Evolutionary conservation across 2,113 vertebrate genomes (phyloP).

Genomic region (Stegastes partitus): DNA sequence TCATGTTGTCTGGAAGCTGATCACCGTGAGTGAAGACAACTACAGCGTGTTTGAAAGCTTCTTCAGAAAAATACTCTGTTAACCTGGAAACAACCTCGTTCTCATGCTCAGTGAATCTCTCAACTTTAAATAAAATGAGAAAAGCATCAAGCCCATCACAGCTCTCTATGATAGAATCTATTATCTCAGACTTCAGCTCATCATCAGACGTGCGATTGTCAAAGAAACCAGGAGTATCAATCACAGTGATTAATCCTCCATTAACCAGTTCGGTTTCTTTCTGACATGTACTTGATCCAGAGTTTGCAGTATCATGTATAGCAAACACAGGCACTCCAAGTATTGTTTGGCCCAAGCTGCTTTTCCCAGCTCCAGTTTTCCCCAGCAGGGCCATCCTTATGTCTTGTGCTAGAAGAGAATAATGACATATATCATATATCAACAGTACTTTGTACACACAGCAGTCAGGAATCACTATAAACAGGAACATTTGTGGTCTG

Average conservation of each 20-base stretch:
- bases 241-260: neutral
- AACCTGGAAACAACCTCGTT: accelerated
- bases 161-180: neutral
- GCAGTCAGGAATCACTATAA: too few relatives aligned
- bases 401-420: neutral
- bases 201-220: accelerated
- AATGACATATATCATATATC: neutral
- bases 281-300: constrained; percentile 21
- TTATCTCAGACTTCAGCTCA: neutral
- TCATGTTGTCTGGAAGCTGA: constrained; percentile 18
- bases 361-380: constrained; percentile 66
- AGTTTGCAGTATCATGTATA: accelerated
- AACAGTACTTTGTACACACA: neutral
- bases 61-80: accelerated
- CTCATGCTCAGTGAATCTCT: constrained; percentile 4
- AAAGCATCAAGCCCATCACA: constrained; percentile 55
- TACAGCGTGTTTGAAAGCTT: neutral
- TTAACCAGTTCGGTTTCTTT: accelerated
- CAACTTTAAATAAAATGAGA: constrained; percentile 46
- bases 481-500: too few relatives aligned
- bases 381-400: neutral
- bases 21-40: constrained; percentile 61
- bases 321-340: neutral
- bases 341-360: constrained; percentile 47
- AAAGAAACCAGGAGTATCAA: constrained; percentile 61